phyloP scores from a whole-genome alignment of 2,797 vertebrate species.

The Merluccius polli region DNA sequence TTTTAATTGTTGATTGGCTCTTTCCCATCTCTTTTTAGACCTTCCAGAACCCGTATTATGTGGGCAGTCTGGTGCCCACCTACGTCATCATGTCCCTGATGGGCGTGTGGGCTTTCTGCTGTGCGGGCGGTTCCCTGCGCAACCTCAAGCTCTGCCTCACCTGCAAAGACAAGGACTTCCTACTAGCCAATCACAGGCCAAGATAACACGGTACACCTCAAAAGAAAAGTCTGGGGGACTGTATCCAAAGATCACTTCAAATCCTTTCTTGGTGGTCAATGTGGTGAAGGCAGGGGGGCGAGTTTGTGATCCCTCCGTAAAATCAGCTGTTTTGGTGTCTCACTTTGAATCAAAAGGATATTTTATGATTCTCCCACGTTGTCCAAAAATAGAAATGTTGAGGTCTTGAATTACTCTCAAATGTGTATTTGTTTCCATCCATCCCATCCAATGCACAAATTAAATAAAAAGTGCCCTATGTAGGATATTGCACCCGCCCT shows the following conservation, averaged over 20 bases:
- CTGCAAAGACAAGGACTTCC: conserved; percentile 81
- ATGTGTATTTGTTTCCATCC: no score
- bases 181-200: conserved; percentile 75
- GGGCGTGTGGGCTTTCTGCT: conserved; percentile 76
- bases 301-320: conserved; percentile 6
- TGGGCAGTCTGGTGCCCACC: conserved; percentile 71
- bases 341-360: background rate
- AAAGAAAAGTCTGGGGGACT: conserved; percentile 7
- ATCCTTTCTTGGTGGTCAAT: background rate
- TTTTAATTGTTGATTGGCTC: background rate
- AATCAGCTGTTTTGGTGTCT: conserved; percentile 18
- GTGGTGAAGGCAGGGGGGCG: background rate
- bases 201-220: conserved; percentile 66
- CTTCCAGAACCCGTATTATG: conserved; percentile 74
- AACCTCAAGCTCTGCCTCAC: conserved; percentile 80
- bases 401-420: background rate
- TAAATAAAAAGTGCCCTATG: background rate
- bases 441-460: background rate
- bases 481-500: background rate
- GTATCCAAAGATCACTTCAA: conserved; percentile 35
- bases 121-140: conserved; percentile 74
- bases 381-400: background rate
- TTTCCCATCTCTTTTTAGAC: conserved; percentile 57
- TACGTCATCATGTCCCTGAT: conserved; percentile 74
- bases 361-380: background rate